These are phyloP conservation scores for Hemicentrotus pulcherrimus DNA, from an alignment of 35 echinoderm and acorn worm genomes.

Conservation along the genomic window DNA sequence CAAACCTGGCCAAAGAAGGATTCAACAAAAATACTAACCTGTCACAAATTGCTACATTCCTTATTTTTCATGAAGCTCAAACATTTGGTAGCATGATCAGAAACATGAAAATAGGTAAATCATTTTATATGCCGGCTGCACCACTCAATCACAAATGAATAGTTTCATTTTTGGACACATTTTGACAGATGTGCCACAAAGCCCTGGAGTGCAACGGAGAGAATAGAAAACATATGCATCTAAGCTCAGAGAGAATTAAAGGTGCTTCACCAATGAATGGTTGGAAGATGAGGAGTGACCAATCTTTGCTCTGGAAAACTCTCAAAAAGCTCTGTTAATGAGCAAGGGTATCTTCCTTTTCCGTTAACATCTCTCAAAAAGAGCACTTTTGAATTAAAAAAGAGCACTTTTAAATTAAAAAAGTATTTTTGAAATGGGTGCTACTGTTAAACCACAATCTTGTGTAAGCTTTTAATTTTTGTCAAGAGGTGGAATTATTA, in stretches of 20 bases:
- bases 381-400: too few species aligned
- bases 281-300: too few species aligned
- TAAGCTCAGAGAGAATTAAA: neutral
- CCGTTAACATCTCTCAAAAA: too few species aligned
- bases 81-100: neutral
- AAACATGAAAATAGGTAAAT: constrained; percentile 12
- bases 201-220: neutral
- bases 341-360: too few species aligned
- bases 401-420: too few species aligned
- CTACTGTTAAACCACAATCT: too few species aligned
- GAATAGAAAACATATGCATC: neutral
- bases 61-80: neutral
- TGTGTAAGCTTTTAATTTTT: too few species aligned
- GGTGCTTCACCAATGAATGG: neutral
- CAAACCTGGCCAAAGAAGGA: neutral
- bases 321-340: too few species aligned
- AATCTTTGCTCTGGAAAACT: too few species aligned
- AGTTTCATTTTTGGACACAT: constrained; percentile 39
- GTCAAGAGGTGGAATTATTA: too few species aligned
- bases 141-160: neutral
- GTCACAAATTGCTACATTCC: neutral
- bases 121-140: neutral
- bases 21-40: neutral
- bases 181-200: neutral
- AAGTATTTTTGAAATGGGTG: too few species aligned